Conservation (phyloP, 2,888 invertebrate species). For the Pecten maximus region DNA sequence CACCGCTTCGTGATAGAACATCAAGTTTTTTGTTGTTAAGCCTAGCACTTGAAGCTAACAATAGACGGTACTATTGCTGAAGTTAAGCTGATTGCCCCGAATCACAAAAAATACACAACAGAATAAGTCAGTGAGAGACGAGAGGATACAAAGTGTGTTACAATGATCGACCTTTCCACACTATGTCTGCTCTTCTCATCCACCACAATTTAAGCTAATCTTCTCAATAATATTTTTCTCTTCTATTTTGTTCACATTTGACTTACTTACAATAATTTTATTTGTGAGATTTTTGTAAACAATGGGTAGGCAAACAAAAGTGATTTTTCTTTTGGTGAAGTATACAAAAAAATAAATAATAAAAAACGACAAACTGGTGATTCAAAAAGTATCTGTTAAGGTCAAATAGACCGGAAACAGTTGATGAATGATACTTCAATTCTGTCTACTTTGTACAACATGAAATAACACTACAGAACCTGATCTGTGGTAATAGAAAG, state of each 20-base stretch:
- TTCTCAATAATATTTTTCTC: background rate
- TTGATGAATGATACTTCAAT: background rate
- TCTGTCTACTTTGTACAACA: background rate
- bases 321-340: background rate
- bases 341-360: background rate
- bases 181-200: background rate
- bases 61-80: background rate
- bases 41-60: background rate
- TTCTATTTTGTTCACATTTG: background rate
- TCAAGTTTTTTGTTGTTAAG: background rate
- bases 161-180: background rate
- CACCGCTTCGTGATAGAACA: background rate
- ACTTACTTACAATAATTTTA: background rate
- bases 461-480: background rate
- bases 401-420: background rate
- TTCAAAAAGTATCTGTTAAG: background rate
- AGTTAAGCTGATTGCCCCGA: slow-evolving; percentile 20
- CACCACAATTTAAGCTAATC: background rate
- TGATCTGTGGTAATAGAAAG: background rate
- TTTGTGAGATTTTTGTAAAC: background rate
- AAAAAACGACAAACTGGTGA: background rate
- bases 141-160: background rate
- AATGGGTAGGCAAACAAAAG: too few relatives aligned
- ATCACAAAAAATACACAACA: background rate
- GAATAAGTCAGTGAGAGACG: background rate